Evolutionary conservation across 2,113 vertebrate genomes (phyloP), one percentile per base, ranked within the genome.

Genomic region (Onychostruthus taczanowskii): DNA sequence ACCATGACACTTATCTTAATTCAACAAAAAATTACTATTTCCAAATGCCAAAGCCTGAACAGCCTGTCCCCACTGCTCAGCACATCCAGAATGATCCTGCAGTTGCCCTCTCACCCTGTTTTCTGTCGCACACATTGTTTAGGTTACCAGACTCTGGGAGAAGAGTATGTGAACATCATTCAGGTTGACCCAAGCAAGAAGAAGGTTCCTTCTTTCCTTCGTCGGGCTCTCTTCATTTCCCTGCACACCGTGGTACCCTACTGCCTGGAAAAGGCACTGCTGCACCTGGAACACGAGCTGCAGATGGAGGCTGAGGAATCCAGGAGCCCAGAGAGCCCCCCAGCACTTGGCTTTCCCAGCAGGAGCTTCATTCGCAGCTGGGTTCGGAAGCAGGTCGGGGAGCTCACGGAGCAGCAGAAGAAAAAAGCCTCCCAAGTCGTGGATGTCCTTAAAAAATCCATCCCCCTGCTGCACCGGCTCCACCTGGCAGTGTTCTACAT

Each of bases 121-220:
- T 61, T 68, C 26, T 66, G 23, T 68, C 44, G 28, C 43, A 7
- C 10, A 0, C 13, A 0, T n/a, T 58, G 6, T 62, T 59, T 21
- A 99, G 99, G 99, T 77, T 99, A 98, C 89, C 99, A 99, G 95
- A 99, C 99, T 2, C 98, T 99, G 33, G 99, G 99, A 2, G 99
- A 99, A 78, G 99, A 99, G 85, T 99, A 99, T 0, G 99, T 99
- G 10, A 98, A 96, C 84, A 94, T 99, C 16, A 43, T 99, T 30
- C 99, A 99, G 95, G 99, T 99, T 26, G 99, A 99, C 93, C 97
- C 98, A 1, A 98, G 97, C 24, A 96, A 87, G 89, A 97, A 87
- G 9, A 97, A 63, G 5, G 97, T 99, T 47, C 99, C 99, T 20
- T 98, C 99, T 0, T 24, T 72, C 41, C 62, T 90, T 41, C 98